Evolutionary conservation across 2,888 invertebrate species (phyloP).

Genomic region (Plagodis pulveraria): DNA sequence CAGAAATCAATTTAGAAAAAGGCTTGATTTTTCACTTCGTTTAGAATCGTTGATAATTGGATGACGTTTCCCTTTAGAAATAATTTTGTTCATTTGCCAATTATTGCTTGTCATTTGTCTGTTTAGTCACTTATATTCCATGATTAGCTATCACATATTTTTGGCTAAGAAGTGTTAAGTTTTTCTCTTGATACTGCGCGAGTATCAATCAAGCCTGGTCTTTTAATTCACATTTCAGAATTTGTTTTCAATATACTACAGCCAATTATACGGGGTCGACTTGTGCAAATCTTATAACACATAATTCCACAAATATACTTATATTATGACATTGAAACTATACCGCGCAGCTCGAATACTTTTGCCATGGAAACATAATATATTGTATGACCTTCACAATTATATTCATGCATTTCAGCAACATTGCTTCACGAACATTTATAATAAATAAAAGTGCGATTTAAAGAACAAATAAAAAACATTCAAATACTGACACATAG

Average conservation of each 20-base stretch:
- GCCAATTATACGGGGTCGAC: constrained; percentile 3
- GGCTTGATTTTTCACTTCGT: background rate
- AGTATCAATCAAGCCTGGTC: too few species aligned
- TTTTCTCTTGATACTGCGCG: too few species aligned
- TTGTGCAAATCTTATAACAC: constrained; percentile 6
- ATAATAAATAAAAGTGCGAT: too few species aligned
- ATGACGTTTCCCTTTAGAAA: too few species aligned
- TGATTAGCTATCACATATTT: too few species aligned
- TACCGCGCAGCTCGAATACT: background rate
- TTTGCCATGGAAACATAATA: background rate
- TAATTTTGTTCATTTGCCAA: too few species aligned
- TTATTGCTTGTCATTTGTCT: background rate
- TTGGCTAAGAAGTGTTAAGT: too few species aligned
- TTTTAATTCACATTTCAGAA: background rate
- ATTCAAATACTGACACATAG: background rate
- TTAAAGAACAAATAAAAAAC: background rate
- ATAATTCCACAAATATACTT: background rate
- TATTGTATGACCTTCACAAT: background rate
- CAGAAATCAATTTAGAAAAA: background rate
- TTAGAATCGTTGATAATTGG: too few species aligned
- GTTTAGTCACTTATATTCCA: background rate
- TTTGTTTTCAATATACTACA: background rate
- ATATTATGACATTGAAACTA: background rate
- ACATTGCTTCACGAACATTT: background rate
- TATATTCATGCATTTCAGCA: constrained; percentile 1